Percentiles rank a stretch among this genome's conserved stretches.
These are phyloP conservation scores for Palloptera scutellata DNA, from an alignment of 2,888 invertebrate species.

Conservation along the genomic window DNA sequence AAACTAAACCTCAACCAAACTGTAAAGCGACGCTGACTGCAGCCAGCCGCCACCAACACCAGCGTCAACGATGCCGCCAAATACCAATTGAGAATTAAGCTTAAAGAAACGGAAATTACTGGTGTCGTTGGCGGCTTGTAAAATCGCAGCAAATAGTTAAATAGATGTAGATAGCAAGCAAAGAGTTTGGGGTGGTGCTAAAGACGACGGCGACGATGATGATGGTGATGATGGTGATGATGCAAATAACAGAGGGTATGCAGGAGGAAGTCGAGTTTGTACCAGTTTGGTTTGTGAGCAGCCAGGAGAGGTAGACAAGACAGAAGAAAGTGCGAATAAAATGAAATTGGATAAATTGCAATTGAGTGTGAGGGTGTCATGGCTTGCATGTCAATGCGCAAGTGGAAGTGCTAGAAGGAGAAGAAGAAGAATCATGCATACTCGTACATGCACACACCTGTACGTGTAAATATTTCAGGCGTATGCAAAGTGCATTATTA, in stretches of 20 bases:
- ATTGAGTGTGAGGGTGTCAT: neutral
- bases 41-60: too few relatives aligned
- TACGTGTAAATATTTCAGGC: too few relatives aligned
- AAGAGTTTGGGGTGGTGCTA: neutral
- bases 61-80: neutral
- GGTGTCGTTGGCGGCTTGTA: conserved; percentile 45
- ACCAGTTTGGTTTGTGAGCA: neutral
- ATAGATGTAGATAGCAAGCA: neutral
- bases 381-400: too few relatives aligned
- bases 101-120: conserved; percentile 44
- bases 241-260: too few relatives aligned
- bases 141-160: conserved; percentile 18
- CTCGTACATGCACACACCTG: neutral
- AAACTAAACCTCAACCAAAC: conserved; percentile 1
- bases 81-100: conserved; percentile 30
- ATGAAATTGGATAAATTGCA: conserved; percentile 1
- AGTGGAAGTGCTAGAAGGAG: conserved; percentile 10
- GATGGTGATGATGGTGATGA: too few relatives aligned
- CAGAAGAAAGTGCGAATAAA: conserved; percentile 29
- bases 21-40: too few relatives aligned
- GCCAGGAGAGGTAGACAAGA: conserved; percentile 6
- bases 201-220: neutral
- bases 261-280: too few relatives aligned
- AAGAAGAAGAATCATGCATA: neutral
- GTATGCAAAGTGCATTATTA: too few relatives aligned